Conservation (phyloP, 2,888 invertebrate genomes). For the Leptinotarsa rubiginosa region DNA sequence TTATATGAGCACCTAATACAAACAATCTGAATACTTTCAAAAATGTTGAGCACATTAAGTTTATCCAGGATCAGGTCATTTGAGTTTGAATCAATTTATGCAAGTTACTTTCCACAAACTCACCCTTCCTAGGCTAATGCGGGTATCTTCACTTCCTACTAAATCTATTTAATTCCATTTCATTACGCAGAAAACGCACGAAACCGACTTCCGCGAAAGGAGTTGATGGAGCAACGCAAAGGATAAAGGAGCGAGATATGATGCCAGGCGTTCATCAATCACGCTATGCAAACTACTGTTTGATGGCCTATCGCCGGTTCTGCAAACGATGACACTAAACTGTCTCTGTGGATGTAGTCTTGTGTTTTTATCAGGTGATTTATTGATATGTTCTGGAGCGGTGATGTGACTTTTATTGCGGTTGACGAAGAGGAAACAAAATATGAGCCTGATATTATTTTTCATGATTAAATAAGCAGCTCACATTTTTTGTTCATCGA, state of each 20-base stretch:
- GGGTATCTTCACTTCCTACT: not conserved
- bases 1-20: no score
- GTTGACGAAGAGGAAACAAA: slow-evolving; percentile 21
- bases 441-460: not conserved
- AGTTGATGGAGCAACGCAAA: slow-evolving; percentile 1
- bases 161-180: slow-evolving; percentile 10
- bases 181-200: slow-evolving; percentile 15
- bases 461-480: not conserved
- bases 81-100: no score
- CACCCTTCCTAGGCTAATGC: not conserved
- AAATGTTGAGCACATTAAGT: no score
- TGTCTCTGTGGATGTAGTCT: slow-evolving; percentile 45
- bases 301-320: slow-evolving; percentile 49
- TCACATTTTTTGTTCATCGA: no score
- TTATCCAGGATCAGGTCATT: no score
- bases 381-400: slow-evolving; percentile 49
- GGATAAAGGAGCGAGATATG: slow-evolving; percentile 38
- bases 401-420: slow-evolving; percentile 43
- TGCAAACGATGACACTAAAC: slow-evolving; percentile 52
- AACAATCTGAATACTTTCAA: no score
- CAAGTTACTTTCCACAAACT: not conserved
- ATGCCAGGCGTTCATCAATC: slow-evolving; percentile 45
- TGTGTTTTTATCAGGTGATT: slow-evolving; percentile 52
- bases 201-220: slow-evolving; percentile 3
- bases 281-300: slow-evolving; percentile 43